Base-by-base conservation (phyloP, 1,140 invertebrate species). In the Drosophila subobscura region DNA sequence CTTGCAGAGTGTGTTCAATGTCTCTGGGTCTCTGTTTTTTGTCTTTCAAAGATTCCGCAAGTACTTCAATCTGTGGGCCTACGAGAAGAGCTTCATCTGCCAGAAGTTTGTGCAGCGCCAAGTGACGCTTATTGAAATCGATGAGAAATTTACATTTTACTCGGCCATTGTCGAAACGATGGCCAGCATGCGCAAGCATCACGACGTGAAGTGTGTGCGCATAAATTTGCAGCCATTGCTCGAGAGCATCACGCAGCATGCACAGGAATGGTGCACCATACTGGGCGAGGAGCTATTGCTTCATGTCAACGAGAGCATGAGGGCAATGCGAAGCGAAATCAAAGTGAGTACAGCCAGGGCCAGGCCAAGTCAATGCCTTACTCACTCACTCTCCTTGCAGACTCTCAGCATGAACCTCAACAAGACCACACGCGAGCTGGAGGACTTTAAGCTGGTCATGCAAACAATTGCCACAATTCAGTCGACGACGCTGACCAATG, bases 91-190 rank as follows among this genome's bases (percentile, higher is more conserved):
- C 50, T 83, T 93, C 12, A 93, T 94, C 3, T 95, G 95, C 70
- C 94, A 96, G 72, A 95, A 95, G 89, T 98, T 97, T 92, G 93
- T 95, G 3, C 91, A 92, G 27, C 95, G 94, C 53, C 93, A 94
- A 83, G 95, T 95, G 3, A 94, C 95, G 10, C 93, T 97, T 4
- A 92, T 94, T 20, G 93, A 94, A 64, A 97, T 96, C 92, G 96
- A 97, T 81, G 95, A 97, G 63, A 96, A 96, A 91, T 95, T 98
- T 77, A 94, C 94, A 79, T 96, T 96, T 92, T 98, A 97, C 90
- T 94, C 94, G 76, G 93, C 94, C 56, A 95, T 97, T 6, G 94
- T 96, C n/a, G 92, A 94, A 2, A 95, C 96, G 68, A 90, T 97
- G 33, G 78, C 94, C 6, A 92, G 93, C 2, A 93, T 94, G 76